Evolutionary conservation across 2,888 invertebrate genomes (phyloP).

Genomic region (Dynastes hyllus): DNA sequence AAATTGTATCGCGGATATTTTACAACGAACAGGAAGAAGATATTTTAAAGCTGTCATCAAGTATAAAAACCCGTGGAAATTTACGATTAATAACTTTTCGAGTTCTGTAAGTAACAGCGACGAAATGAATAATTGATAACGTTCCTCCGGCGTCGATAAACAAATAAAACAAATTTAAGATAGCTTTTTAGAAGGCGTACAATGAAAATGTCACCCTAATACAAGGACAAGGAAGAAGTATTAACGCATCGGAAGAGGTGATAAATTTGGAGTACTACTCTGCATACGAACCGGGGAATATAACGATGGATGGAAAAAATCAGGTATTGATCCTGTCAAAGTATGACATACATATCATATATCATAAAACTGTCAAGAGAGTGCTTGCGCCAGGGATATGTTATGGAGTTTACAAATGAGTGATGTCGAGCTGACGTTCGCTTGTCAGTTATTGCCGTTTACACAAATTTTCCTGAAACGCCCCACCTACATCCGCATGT

Average conservation of each 20-base stretch:
- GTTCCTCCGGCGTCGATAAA: slow-evolving; percentile 19
- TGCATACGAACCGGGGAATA: slow-evolving; percentile 18
- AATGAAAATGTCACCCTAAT: slow-evolving; percentile 33
- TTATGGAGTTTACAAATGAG: slow-evolving; percentile 47
- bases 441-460: slow-evolving; percentile 37
- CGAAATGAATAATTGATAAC: slow-evolving; percentile 42
- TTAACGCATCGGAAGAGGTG: slow-evolving; percentile 44
- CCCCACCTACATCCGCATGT: slow-evolving; percentile 1
- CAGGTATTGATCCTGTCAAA: slow-evolving; percentile 47
- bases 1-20: no score
- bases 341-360: slow-evolving; percentile 43
- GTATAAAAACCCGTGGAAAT: slow-evolving; percentile 16
- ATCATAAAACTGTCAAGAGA: slow-evolving; percentile 47
- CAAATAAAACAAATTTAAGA: slow-evolving; percentile 46
- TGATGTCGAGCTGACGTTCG: slow-evolving; percentile 31
- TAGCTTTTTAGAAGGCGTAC: slow-evolving; percentile 31
- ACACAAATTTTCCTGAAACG: slow-evolving; percentile 29
- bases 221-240: slow-evolving; percentile 38
- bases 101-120: not conserved
- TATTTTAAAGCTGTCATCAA: slow-evolving; percentile 22
- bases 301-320: slow-evolving; percentile 41
- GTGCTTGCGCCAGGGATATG: slow-evolving; percentile 28
- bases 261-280: slow-evolving; percentile 41
- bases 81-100: slow-evolving; percentile 33
- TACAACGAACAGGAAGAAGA: not conserved